These are phyloP conservation scores for Acleris laterana DNA, from an alignment of 2,888 invertebrate species.

Conservation along the genomic window DNA sequence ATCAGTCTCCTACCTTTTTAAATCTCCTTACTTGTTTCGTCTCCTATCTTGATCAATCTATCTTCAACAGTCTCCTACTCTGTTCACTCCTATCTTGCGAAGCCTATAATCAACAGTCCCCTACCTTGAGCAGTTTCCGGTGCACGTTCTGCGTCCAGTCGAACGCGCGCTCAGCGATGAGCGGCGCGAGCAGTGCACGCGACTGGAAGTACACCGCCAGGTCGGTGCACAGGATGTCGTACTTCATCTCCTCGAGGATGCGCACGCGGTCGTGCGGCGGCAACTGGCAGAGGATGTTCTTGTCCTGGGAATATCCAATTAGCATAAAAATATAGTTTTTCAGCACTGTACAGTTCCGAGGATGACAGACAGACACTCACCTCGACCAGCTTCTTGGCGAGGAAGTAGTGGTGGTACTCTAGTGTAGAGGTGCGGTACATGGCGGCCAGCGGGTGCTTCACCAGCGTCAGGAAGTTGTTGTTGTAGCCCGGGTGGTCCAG, in stretches of 20 bases:
- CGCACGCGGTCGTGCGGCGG: slow-evolving; percentile 62
- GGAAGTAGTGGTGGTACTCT: slow-evolving; percentile 85
- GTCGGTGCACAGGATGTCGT: slow-evolving; percentile 85
- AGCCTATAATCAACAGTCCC: too few species aligned
- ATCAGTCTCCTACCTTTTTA: too few species aligned
- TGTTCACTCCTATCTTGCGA: too few species aligned
- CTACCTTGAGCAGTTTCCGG: slow-evolving; percentile 79
- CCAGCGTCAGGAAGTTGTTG: slow-evolving; percentile 84
- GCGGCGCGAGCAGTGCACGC: slow-evolving; percentile 79
- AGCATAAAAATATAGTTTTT: not conserved
- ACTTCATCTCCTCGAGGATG: slow-evolving; percentile 80
- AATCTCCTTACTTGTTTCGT: too few species aligned
- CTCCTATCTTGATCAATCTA: too few species aligned
- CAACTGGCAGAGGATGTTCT: slow-evolving; percentile 75
- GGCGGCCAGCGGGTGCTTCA: slow-evolving; percentile 78
- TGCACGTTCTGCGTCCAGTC: slow-evolving; percentile 79
- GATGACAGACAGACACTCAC: slow-evolving; percentile 54
- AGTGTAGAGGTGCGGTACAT: slow-evolving; percentile 84
- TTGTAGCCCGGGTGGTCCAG: slow-evolving; percentile 86
- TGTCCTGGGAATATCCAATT: slow-evolving; percentile 63
- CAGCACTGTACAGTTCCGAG: too few species aligned
- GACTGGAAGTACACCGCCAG: slow-evolving; percentile 83
- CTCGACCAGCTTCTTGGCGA: slow-evolving; percentile 83
- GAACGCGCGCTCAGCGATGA: slow-evolving; percentile 74
- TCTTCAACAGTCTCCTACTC: too few species aligned